These are phyloP conservation scores for Marasmarcha lunaedactyla DNA, from an alignment of 2,888 invertebrate species.

Conservation along the genomic window DNA sequence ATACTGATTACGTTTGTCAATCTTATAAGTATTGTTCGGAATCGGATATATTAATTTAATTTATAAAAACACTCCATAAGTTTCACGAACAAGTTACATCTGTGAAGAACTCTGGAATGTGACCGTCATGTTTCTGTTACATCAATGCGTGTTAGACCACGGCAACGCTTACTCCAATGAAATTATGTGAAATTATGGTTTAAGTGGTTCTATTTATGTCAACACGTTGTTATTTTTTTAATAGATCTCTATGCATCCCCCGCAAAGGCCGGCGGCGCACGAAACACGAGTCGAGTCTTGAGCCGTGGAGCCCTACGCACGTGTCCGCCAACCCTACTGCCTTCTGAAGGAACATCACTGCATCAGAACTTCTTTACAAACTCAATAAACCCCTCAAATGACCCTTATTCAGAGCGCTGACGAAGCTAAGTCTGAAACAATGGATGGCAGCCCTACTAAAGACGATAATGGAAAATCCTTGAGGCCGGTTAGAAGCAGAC, in stretches of 20 bases:
- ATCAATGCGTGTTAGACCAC: no score
- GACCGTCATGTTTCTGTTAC: no score
- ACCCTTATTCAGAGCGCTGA: slow-evolving; percentile 44
- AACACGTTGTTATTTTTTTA: slow-evolving; percentile 61
- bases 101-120: no score
- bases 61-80: not conserved
- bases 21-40: not conserved
- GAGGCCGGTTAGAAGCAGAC: slow-evolving; percentile 77
- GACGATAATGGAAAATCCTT: slow-evolving; percentile 61
- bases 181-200: slow-evolving; percentile 15
- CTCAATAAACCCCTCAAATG: slow-evolving; percentile 27
- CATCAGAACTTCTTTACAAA: not conserved
- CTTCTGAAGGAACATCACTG: slow-evolving; percentile 4
- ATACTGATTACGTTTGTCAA: not conserved
- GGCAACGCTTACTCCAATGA: slow-evolving; percentile 65
- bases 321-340: slow-evolving; percentile 30
- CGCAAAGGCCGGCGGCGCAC: slow-evolving; percentile 44
- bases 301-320: slow-evolving; percentile 54
- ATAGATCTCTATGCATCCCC: slow-evolving; percentile 67
- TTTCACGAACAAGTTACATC: slow-evolving; percentile 23
- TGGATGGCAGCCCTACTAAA: slow-evolving; percentile 45
- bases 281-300: slow-evolving; percentile 53
- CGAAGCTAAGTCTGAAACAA: slow-evolving; percentile 31
- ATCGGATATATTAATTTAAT: not conserved
- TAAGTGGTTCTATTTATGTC: slow-evolving; percentile 65